Conservation (phyloP, 2,888 invertebrate species). For the Mechanitis mazaeus region DNA sequence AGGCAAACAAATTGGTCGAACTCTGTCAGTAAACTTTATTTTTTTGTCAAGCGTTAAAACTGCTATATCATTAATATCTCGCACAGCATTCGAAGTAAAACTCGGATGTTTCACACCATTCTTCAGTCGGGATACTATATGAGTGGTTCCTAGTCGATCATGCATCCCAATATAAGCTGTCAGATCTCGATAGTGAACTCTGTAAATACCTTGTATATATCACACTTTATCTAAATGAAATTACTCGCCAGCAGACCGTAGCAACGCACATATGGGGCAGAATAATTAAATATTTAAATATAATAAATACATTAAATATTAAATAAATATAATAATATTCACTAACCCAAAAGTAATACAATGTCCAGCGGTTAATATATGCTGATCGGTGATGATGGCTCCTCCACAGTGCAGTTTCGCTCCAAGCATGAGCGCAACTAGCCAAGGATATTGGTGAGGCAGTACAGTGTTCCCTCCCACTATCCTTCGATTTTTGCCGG, state of each 20-base stretch:
- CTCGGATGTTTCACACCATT: conserved; percentile 64
- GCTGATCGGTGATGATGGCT: conserved; percentile 74
- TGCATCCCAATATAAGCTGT: conserved; percentile 71
- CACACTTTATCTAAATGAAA: neutral
- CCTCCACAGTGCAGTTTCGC: conserved; percentile 74
- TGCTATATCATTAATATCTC: conserved; percentile 78
- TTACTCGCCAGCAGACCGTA: no score
- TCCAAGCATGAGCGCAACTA: conserved; percentile 69
- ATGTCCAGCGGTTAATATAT: conserved; percentile 77
- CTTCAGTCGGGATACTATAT: conserved; percentile 41
- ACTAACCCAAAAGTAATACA: conserved; percentile 74
- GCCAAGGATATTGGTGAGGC: conserved; percentile 76
- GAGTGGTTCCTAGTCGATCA: conserved; percentile 57
- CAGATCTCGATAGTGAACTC: conserved; percentile 58
- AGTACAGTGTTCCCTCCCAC: conserved; percentile 71
- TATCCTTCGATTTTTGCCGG: conserved; percentile 66
- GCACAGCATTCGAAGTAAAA: conserved; percentile 71
- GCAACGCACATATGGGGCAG: no score
- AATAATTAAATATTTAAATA: no score
- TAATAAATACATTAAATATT: no score
- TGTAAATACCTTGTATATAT: neutral
- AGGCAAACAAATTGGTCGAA: conserved; percentile 74
- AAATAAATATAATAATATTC: neutral
- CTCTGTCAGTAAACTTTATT: conserved; percentile 59
- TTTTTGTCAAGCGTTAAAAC: conserved; percentile 65